phyloP scores from a whole-genome alignment of 2,113 vertebrate species.

The Eubucco bourcierii region DNA sequence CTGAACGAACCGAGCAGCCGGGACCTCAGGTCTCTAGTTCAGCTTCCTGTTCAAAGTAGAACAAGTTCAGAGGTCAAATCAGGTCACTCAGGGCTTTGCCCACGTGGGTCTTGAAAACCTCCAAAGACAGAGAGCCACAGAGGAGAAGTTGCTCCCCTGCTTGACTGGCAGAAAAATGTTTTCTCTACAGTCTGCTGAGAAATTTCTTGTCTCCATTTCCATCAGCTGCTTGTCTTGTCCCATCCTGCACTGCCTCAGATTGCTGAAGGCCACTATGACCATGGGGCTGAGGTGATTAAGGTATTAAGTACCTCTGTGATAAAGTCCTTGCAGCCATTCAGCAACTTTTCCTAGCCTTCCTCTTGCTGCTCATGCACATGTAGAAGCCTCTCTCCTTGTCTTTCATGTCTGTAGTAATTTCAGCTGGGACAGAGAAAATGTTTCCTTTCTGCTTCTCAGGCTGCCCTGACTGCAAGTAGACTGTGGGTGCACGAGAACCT shows the following conservation, averaged over 20 bases:
- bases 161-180: neutral
- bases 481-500: too few relatives aligned
- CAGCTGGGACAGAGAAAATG: too few relatives aligned
- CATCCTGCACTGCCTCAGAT: neutral
- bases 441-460: neutral
- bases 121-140: accelerated
- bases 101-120: neutral
- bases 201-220: neutral
- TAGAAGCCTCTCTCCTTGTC: too few relatives aligned
- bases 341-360: neutral
- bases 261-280: neutral
- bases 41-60: neutral
- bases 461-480: neutral
- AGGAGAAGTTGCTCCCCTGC: neutral
- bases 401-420: too few relatives aligned
- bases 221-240: neutral
- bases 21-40: neutral
- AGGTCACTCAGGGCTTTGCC: neutral
- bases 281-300: neutral
- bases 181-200: neutral
- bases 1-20: neutral
- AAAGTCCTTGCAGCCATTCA: neutral
- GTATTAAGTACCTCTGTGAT: neutral
- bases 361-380: neutral
- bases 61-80: neutral